A percentile compares a stretch with the other conserved stretches of the same genome.
Conservation (phyloP, 2,797 vertebrate genomes). For the Onychomys torridus region DNA sequence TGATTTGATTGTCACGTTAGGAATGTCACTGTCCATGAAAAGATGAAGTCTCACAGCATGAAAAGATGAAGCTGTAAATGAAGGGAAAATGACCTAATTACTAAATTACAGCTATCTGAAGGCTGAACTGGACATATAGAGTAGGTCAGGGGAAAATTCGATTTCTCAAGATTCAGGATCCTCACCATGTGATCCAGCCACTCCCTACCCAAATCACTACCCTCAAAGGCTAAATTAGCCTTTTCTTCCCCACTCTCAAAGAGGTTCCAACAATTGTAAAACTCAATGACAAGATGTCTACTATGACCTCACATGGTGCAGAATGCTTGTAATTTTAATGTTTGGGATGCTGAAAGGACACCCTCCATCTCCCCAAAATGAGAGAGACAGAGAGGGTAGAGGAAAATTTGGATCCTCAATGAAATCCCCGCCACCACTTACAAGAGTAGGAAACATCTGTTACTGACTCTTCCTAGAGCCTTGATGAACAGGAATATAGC, state of each 20-base stretch:
- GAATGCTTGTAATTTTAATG: neutral
- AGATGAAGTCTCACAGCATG: conserved; percentile 50
- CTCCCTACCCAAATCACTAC: neutral
- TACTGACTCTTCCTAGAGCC: conserved; percentile 25
- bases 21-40: conserved; percentile 69
- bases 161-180: conserved; percentile 43
- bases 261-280: conserved; percentile 20
- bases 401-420: neutral
- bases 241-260: conserved; percentile 52
- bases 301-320: neutral
- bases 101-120: conserved; percentile 53
- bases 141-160: neutral
- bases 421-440: neutral
- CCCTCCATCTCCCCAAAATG: neutral
- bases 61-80: neutral
- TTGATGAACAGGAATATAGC: conserved; percentile 38
- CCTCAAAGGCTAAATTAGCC: conserved; percentile 50
- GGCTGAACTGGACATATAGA: conserved; percentile 15
- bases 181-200: neutral
- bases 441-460: neutral
- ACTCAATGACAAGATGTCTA: conserved; percentile 54
- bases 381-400: neutral
- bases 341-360: neutral
- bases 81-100: conserved; percentile 60
- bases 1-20: conserved; percentile 58